Evolutionary conservation across 2,888 invertebrate species (phyloP).

Genomic region (Aspidiotus rigidus): DNA sequence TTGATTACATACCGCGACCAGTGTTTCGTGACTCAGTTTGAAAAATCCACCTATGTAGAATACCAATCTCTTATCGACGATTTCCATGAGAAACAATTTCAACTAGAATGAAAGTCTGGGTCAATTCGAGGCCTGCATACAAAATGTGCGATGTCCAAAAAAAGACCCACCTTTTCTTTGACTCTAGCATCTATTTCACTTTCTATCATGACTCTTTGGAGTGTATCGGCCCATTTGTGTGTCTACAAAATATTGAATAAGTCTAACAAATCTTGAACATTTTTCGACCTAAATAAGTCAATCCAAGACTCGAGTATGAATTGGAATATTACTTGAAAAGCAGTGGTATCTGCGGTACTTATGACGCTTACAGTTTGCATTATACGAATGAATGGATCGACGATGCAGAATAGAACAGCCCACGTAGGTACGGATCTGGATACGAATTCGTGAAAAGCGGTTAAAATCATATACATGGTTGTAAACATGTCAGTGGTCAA

Average conservation of each 20-base stretch:
- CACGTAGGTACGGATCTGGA: slow-evolving; percentile 9
- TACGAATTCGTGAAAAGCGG: slow-evolving; percentile 29
- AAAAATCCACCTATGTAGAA: slow-evolving; percentile 27
- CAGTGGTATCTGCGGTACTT: slow-evolving; percentile 13
- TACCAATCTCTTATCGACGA: slow-evolving; percentile 25
- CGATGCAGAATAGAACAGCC: slow-evolving; percentile 18
- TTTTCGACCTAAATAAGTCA: too few species aligned
- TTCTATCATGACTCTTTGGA: slow-evolving; percentile 30
- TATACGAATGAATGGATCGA: slow-evolving; percentile 19
- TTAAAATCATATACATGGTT: slow-evolving; percentile 25
- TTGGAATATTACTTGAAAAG: slow-evolving; percentile 10
- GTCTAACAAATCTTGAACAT: too few species aligned
- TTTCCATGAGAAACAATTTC: slow-evolving; percentile 25
- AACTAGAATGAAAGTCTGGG: slow-evolving; percentile 21
- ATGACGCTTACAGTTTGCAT: slow-evolving; percentile 15
- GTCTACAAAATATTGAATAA: slow-evolving; percentile 8
- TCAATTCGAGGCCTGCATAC: too few species aligned
- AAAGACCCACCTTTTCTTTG: slow-evolving; percentile 20
- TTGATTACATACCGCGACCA: slow-evolving; percentile 21
- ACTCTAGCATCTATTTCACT: slow-evolving; percentile 10
- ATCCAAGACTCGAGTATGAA: too few species aligned
- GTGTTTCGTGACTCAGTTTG: slow-evolving; percentile 20
- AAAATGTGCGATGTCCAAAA: background rate
- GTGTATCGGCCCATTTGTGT: slow-evolving; percentile 21
- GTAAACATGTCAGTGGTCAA: slow-evolving; percentile 22